Evolutionary conservation across 2,888 invertebrate species (phyloP).

Genomic region (Amiota minor): DNA sequence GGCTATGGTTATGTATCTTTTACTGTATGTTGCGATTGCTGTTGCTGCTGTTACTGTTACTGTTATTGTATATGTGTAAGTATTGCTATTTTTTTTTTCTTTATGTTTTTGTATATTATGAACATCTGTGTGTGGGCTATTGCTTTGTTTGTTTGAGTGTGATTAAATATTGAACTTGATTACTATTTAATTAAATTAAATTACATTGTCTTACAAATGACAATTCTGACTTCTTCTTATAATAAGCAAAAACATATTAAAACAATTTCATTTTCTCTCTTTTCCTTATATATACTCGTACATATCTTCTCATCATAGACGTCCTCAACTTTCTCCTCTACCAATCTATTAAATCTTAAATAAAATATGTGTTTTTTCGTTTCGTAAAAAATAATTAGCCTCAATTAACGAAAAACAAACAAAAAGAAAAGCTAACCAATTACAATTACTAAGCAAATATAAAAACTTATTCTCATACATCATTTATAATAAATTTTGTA

Average conservation of each 20-base stretch:
- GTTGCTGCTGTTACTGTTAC: background rate
- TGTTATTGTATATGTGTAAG: slow-evolving; percentile 44
- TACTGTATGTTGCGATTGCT: slow-evolving; percentile 33
- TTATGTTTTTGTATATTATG: slow-evolving; percentile 28
- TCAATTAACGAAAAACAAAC: slow-evolving; percentile 54
- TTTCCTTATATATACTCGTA: no score
- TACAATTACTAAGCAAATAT: slow-evolving; percentile 51
- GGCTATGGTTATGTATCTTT: slow-evolving; percentile 37
- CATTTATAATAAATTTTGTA: slow-evolving; percentile 14
- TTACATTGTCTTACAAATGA: no score
- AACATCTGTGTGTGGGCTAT: slow-evolving; percentile 9
- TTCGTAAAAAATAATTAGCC: slow-evolving; percentile 54
- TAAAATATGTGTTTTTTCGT: slow-evolving; percentile 13
- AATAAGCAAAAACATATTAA: slow-evolving; percentile 20
- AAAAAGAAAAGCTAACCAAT: slow-evolving; percentile 49
- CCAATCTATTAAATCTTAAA: background rate
- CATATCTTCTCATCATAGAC: no score
- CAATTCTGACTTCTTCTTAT: no score
- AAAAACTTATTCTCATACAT: slow-evolving; percentile 25
- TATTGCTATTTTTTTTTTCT: slow-evolving; percentile 51
- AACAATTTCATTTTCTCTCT: no score
- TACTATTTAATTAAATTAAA: slow-evolving; percentile 28
- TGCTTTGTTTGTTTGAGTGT: slow-evolving; percentile 36
- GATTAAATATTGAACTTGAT: slow-evolving; percentile 43
- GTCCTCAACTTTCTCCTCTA: no score